These are phyloP conservation scores for Liasis olivaceus DNA, from an alignment of 2,797 vertebrate species.

Conservation along the genomic window DNA sequence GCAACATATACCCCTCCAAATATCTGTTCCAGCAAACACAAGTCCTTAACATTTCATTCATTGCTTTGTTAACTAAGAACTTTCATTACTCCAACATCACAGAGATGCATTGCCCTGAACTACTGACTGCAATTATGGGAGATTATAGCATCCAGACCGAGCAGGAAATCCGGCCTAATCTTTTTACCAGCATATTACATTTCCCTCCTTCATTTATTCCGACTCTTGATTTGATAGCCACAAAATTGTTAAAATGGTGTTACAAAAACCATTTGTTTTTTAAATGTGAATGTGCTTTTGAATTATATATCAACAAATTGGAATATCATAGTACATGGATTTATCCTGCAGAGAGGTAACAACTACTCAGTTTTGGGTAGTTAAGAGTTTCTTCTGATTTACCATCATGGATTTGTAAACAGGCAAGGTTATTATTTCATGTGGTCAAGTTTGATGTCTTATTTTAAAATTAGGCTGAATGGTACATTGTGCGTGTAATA, in stretches of 20 bases:
- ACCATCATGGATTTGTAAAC: no score
- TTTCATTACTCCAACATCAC: slow-evolving; percentile 3
- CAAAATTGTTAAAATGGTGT: no score
- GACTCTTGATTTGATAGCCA: neutral
- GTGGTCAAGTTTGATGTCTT: no score
- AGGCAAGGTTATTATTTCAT: no score
- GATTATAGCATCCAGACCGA: slow-evolving; percentile 24
- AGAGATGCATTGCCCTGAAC: slow-evolving; percentile 1
- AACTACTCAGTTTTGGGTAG: no score
- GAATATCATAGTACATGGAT: no score
- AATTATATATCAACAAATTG: no score
- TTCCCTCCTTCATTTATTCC: slow-evolving; percentile 18
- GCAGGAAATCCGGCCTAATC: slow-evolving; percentile 16
- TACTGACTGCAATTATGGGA: slow-evolving; percentile 18
- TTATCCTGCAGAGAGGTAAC: no score
- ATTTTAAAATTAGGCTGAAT: slow-evolving; percentile 6
- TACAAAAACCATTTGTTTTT: no score
- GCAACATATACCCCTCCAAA: neutral
- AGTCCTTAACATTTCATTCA: neutral
- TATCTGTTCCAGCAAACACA: neutral
- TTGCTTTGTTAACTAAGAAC: slow-evolving; percentile 2
- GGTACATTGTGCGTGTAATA: neutral
- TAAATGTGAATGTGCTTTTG: no score
- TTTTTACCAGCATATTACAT: slow-evolving; percentile 23
- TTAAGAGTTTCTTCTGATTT: no score